Percentiles rank a stretch among this genome's conserved stretches.
These are phyloP conservation scores for Tetramorium alpestre DNA, from an alignment of 1,140 invertebrate genomes.

Conservation along the genomic window DNA sequence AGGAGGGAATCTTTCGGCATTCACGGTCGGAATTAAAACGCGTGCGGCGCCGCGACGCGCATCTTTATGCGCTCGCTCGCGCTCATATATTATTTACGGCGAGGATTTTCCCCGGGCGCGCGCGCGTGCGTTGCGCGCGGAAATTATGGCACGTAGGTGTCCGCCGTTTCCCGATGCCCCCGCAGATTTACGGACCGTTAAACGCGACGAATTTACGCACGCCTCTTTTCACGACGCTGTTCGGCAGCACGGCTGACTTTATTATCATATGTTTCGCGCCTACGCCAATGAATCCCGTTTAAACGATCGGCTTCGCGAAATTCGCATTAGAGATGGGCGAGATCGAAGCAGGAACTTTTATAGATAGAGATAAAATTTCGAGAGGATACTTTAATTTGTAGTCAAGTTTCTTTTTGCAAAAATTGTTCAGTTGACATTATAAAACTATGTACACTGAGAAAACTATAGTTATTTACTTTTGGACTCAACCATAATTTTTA, in stretches of 20 bases:
- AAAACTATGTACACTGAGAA: background rate
- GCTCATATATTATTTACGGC: constrained; percentile 62
- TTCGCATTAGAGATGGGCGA: background rate
- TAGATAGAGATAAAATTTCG: background rate
- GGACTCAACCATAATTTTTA: no score
- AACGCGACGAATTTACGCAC: constrained; percentile 65
- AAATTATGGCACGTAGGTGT: constrained; percentile 69
- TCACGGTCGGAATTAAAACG: constrained; percentile 54
- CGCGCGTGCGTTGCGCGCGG: constrained; percentile 38
- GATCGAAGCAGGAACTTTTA: background rate
- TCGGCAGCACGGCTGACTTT: constrained; percentile 51
- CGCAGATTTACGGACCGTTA: constrained; percentile 72
- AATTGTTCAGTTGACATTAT: background rate
- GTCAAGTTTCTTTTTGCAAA: background rate
- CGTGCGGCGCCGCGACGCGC: constrained; percentile 22
- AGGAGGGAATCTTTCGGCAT: background rate
- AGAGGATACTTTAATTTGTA: background rate
- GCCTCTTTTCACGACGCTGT: constrained; percentile 47
- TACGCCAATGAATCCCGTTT: constrained; percentile 41
- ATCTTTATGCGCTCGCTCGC: constrained; percentile 16
- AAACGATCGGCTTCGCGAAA: background rate
- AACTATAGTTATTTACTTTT: no score
- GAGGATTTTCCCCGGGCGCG: background rate
- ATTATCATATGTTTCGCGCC: constrained; percentile 58
- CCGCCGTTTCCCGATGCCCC: constrained; percentile 62